Evolutionary conservation across 2,888 invertebrate genomes (phyloP).

Genomic region (Bellardia bayeri): DNA sequence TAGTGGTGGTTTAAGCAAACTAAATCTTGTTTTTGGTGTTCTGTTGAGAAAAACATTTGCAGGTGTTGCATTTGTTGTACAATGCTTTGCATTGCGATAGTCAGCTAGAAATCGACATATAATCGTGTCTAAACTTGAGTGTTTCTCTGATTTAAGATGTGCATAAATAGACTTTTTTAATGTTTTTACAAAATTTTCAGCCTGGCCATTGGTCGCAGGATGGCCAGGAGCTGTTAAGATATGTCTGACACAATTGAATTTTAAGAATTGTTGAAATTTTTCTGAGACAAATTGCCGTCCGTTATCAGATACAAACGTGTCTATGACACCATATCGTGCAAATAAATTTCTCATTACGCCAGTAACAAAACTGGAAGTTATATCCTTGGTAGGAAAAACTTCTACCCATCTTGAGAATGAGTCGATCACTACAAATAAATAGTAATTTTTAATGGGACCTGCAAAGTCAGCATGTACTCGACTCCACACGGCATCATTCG

Average conservation of each 20-base stretch:
- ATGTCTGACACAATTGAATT: constrained; percentile 32
- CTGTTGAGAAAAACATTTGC: constrained; percentile 27
- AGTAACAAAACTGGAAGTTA: constrained; percentile 43
- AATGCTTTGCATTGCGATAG: constrained; percentile 46
- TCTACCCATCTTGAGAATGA: constrained; percentile 43
- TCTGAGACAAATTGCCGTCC: constrained; percentile 49
- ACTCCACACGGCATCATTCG: constrained; percentile 45
- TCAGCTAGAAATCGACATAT: constrained; percentile 26
- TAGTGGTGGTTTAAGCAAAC: no score
- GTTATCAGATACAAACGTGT: constrained; percentile 44
- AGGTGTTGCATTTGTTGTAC: constrained; percentile 31
- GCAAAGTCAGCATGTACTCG: constrained; percentile 41
- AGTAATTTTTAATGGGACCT: constrained; percentile 42
- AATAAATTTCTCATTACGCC: constrained; percentile 40
- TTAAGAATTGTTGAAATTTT: constrained; percentile 41
- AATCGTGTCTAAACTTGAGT: constrained; percentile 18
- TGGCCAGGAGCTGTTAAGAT: constrained; percentile 30
- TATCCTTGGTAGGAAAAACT: constrained; percentile 44
- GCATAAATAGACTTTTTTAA: constrained; percentile 39
- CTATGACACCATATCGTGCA: constrained; percentile 31
- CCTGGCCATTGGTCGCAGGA: constrained; percentile 40
- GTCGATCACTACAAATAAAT: constrained; percentile 37
- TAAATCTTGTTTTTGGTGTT: no score
- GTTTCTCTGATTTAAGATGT: constrained; percentile 24
- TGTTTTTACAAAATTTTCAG: constrained; percentile 35